Evolutionary conservation across 1,140 invertebrate genomes (phyloP).

Genomic region (Polypedilum pembai): DNA sequence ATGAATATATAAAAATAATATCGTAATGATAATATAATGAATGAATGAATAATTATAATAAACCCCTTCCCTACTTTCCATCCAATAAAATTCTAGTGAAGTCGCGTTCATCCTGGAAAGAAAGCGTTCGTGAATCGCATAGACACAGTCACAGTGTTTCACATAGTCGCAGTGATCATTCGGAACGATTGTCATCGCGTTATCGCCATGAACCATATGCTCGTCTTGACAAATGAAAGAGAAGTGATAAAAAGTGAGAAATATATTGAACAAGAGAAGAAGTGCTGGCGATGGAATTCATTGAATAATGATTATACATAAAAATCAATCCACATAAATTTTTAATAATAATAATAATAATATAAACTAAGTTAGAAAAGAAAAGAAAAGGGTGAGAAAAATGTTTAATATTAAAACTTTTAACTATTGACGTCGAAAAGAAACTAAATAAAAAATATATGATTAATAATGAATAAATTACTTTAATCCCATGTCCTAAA

Average conservation of each 20-base stretch:
- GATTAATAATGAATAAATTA: too few relatives aligned
- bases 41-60: not conserved
- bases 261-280: not conserved
- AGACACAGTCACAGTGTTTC: conserved; percentile 5
- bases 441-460: too few relatives aligned
- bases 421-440: too few relatives aligned
- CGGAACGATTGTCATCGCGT: not conserved
- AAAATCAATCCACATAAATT: too few relatives aligned
- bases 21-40: not conserved
- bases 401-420: too few relatives aligned
- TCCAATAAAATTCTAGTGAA: not conserved
- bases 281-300: not conserved
- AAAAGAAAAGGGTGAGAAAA: not conserved
- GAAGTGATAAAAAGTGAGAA: not conserved
- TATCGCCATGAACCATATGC: conserved; percentile 16
- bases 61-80: not conserved
- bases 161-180: not conserved
- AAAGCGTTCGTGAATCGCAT: not conserved
- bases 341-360: too few relatives aligned
- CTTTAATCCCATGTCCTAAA: too few relatives aligned
- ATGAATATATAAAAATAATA: not conserved
- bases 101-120: conserved; percentile 24
- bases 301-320: not conserved
- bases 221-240: not conserved
- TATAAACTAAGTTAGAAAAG: not conserved